Evolutionary conservation across 2,113 vertebrate genomes (phyloP), one percentile per base, ranked within the genome.

Genomic region (Origma solitaria): DNA sequence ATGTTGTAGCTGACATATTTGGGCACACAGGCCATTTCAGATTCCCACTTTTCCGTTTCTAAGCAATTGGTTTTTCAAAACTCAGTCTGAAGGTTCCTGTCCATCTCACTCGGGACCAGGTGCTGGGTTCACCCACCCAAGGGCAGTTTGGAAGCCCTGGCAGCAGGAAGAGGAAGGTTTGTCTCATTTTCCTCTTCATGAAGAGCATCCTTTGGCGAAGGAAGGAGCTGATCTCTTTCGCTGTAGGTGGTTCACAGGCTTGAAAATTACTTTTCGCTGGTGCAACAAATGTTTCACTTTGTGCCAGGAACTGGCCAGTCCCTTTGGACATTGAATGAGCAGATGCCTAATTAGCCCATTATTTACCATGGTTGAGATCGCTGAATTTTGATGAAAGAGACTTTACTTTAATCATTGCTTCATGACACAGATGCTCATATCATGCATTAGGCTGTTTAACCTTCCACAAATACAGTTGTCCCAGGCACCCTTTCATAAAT

Each of bases 321-420:
- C 97, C 95, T 92, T 90, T 95, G 95, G 97, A 97, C 93, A 70
- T 53, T 82, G 95, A 97, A 96, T 85, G 94, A 97, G 94, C 97
- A 98, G 97, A 97, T 97, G 97, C 96, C 97, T 98, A 97, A 98
- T 98, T 98, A 96, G 95, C 83, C 97, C 47, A 96, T 97, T 98
- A 98, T 97, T 98, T 98, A 93, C 95, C 10, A 10, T 95, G 85
- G 87, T 97, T 92, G 94, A 97, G 79, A 97, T 88, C 44, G 75
- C 90, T 95, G 96, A 97, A 97, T 98, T 96, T 84, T 98, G 96
- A 98, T 97, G 96, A 95, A 97, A 97, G 77, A 82, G 85, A 94
- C 82, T 95, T 97, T 87, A 68, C 86, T 94, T 93, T 96, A 96
- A 97, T 97, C 93, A 93, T 47, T 73, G 92, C 96, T 98, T 97